phyloP scores from a whole-genome alignment of 2,797 vertebrate genomes.

The Cossypha caffra region DNA sequence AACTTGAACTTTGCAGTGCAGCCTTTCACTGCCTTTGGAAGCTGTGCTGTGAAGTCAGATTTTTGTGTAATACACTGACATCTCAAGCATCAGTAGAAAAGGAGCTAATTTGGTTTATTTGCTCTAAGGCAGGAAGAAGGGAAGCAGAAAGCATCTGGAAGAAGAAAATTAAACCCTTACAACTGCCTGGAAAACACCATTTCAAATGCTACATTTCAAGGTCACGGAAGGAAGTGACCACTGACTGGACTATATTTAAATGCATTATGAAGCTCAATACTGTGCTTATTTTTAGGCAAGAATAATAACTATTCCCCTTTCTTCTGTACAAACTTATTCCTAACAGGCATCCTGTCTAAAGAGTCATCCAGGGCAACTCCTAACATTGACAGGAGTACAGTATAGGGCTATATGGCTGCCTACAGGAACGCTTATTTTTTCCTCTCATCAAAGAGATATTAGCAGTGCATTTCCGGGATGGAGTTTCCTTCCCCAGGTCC shows the following conservation, averaged over 20 bases:
- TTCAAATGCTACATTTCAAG: not conserved
- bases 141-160: not conserved
- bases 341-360: not conserved
- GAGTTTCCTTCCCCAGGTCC: not conserved
- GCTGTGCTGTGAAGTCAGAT: not conserved
- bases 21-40: not conserved
- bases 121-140: not conserved
- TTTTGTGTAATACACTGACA: not conserved
- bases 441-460: not conserved
- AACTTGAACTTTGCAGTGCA: not conserved
- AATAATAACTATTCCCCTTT: not conserved
- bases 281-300: conserved; percentile 7
- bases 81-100: not conserved
- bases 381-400: fast-evolving
- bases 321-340: not conserved
- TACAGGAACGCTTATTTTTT: not conserved
- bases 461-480: not conserved
- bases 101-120: not conserved
- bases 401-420: fast-evolving
- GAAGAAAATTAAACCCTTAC: not conserved
- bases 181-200: not conserved
- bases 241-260: not conserved
- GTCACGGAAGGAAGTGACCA: not conserved
- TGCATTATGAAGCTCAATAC: not conserved
- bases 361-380: not conserved